Evolutionary conservation across 2,113 vertebrate species (phyloP), one percentile per base, ranked within the genome.

Genomic region (Poeciliopsis occidentalis): DNA sequence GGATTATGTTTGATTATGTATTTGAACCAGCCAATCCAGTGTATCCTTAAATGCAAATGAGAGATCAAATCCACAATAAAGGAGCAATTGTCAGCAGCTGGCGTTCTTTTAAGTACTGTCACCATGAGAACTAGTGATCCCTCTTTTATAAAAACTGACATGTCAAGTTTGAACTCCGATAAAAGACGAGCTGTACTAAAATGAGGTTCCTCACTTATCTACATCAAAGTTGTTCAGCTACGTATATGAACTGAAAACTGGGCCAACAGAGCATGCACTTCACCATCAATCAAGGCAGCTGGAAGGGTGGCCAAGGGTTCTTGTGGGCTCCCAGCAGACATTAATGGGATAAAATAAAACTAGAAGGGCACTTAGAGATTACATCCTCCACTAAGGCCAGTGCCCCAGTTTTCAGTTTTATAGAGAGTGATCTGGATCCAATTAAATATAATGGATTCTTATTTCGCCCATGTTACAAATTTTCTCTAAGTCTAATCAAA

Each of bases 291-390:
- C n/a, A 66, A 66, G 63, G 8, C 47, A 67, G 26, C 11, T 30
- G 30, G 29, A 27, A 73, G 29, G 41, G 51, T 51, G 41, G 61
- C 29, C 51, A 30, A 64, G 47, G 26, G 30, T 34, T 26, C 13
- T 11, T 4, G 22, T 34, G 32, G 41, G 24, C 44, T 34, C 44
- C 44, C 63, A 37, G 13, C 29, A 65, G 62, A 57, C 5, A 74
- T 65, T 57, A 8, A 66, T 57, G 63, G 47, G 63, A 66, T 31
- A 29, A 65, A 74, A 66, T 65, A 57, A 41, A 75, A 30, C 15
- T 27, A 65, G 22, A 34, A 65, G 19, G 12, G 39, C 24, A 51
- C 31, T 10, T 51, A 31, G 1, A 41, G 60, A 63, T 22, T 12
- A 62, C 8, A 71, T 60, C 30, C 31, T 37, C 29, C 22, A 34